Conservation (phyloP, 2,797 vertebrate genomes). For the Neosalanx taihuensis region DNA sequence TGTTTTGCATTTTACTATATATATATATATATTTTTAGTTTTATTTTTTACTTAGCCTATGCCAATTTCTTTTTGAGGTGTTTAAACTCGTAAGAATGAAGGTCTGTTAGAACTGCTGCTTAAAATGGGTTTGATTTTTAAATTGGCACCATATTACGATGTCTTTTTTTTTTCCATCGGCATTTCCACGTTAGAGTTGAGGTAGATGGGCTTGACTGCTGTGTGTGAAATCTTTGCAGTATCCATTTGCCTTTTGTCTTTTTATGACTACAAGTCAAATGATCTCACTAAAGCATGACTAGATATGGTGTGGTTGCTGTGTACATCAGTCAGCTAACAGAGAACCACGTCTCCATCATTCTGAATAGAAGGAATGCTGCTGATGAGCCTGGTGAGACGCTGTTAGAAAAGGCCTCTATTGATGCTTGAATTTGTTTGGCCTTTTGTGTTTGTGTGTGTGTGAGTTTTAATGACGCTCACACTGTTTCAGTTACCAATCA, state of each 20-base stretch:
- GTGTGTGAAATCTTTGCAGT: background rate
- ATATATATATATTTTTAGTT: too few species aligned
- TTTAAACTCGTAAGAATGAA: slow-evolving; percentile 6
- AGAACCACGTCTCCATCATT: background rate
- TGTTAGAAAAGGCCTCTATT: background rate
- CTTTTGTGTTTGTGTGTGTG: background rate
- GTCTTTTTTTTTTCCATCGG: background rate
- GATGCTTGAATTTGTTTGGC: background rate
- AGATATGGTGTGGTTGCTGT: background rate
- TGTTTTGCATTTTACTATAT: background rate
- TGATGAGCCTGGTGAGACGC: background rate
- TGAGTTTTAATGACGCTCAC: background rate
- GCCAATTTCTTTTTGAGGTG: background rate
- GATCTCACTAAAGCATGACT: background rate
- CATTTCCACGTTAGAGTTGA: background rate
- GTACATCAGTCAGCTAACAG: background rate
- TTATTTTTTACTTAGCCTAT: background rate
- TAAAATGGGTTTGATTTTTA: background rate
- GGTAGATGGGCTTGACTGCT: background rate
- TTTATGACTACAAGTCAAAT: background rate
- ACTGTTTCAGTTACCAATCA: background rate
- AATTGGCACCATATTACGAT: slow-evolving; percentile 1
- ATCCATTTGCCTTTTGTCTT: background rate
- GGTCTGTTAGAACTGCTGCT: background rate
- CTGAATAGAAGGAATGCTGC: background rate